phyloP scores from a whole-genome alignment of 2,888 invertebrate species.

The Trachelus troglodyta region DNA sequence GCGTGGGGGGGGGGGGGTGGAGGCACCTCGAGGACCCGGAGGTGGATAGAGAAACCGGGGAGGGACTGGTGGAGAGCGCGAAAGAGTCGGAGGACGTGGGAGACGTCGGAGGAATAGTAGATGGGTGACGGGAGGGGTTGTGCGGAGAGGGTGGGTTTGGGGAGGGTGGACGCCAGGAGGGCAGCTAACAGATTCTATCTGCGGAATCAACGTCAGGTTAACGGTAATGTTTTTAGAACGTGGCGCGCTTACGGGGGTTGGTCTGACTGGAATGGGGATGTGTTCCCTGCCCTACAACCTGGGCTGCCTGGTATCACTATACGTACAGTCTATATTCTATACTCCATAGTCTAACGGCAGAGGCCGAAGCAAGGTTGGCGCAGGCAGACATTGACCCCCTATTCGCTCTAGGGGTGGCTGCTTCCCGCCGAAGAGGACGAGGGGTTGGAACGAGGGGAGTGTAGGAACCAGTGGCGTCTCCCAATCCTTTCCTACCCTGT shows the following conservation, averaged over 20 bases:
- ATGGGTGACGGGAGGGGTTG: too few relatives aligned
- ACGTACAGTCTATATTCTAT: background rate
- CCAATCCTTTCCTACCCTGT: conserved; percentile 17
- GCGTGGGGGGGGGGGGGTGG: too few relatives aligned
- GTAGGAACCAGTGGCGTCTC: conserved; percentile 27
- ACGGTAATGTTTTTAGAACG: conserved; percentile 38
- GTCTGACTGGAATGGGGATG: too few relatives aligned
- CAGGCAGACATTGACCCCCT: conserved; percentile 39
- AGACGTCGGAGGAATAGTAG: too few relatives aligned
- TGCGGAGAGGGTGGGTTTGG: too few relatives aligned
- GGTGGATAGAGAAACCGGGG: too few relatives aligned
- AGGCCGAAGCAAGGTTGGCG: conserved; percentile 7
- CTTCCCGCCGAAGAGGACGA: conserved; percentile 28
- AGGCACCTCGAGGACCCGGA: too few relatives aligned
- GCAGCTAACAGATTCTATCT: conserved; percentile 16
- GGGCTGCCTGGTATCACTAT: background rate
- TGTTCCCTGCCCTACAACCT: too few relatives aligned
- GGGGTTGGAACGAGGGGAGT: conserved; percentile 14
- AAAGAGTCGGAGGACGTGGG: too few relatives aligned
- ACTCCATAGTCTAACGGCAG: conserved; percentile 1
- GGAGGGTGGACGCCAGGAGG: too few relatives aligned
- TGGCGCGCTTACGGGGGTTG: conserved; percentile 20
- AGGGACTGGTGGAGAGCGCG: too few relatives aligned
- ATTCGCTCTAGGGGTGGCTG: conserved; percentile 6
- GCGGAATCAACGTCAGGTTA: conserved; percentile 39